Percentiles rank a stretch among this genome's conserved stretches.
These are phyloP conservation scores for Rhyzopertha dominica DNA, from an alignment of 1,140 invertebrate genomes.

Conservation along the genomic window DNA sequence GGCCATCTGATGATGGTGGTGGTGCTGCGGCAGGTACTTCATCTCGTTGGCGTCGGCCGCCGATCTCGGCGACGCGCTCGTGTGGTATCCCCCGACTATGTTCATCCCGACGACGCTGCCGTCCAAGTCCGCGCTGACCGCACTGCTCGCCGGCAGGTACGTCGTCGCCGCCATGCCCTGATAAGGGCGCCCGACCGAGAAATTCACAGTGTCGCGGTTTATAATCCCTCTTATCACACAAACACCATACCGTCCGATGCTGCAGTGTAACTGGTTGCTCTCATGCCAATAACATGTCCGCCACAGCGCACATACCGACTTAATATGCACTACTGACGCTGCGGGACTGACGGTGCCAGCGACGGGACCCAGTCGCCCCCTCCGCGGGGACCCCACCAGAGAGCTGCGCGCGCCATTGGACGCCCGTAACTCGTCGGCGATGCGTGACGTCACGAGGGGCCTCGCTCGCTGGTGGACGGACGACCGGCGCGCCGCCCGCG, in stretches of 20 bases:
- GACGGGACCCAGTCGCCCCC: constrained; percentile 47
- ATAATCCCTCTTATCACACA: no score
- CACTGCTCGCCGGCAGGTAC: constrained; percentile 75
- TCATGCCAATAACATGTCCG: constrained; percentile 47
- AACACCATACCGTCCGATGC: no score
- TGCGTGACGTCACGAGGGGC: constrained; percentile 45
- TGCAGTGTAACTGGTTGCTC: constrained; percentile 35
- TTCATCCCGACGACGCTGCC: constrained; percentile 69
- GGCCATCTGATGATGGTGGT: constrained; percentile 66
- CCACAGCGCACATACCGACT: constrained; percentile 46
- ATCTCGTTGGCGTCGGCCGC: constrained; percentile 80
- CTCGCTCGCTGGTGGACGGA: constrained; percentile 31
- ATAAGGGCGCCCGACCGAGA: constrained; percentile 55
- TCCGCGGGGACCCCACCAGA: constrained; percentile 48
- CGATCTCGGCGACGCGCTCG: constrained; percentile 69
- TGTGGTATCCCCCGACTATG: constrained; percentile 64
- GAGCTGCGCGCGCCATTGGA: constrained; percentile 35
- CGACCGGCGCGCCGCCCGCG: constrained; percentile 44
- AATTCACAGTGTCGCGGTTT: constrained; percentile 61
- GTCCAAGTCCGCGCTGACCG: constrained; percentile 68
- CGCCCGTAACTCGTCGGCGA: constrained; percentile 27
- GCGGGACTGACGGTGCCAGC: no score
- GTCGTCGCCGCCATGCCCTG: constrained; percentile 77
- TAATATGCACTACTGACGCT: constrained; percentile 22
- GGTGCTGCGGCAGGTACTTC: constrained; percentile 89